Conservation (phyloP, 2,113 vertebrate genomes). For the Hippopotamus amphibius region DNA sequence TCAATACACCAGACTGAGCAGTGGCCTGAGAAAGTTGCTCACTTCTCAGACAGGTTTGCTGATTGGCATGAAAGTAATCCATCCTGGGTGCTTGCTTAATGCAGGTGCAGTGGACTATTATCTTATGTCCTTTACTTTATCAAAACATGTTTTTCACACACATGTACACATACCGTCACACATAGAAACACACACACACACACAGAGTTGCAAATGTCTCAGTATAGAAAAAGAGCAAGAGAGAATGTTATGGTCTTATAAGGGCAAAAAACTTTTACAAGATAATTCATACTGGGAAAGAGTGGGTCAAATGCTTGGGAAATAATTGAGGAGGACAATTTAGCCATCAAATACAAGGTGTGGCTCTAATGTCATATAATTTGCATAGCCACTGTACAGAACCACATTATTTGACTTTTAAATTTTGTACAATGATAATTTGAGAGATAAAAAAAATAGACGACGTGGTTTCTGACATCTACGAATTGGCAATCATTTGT, state of each 20-base stretch:
- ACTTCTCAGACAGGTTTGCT: constrained; percentile 48
- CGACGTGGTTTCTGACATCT: neutral
- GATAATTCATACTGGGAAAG: neutral
- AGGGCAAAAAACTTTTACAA: constrained; percentile 12
- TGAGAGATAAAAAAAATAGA: neutral
- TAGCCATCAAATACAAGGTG: neutral
- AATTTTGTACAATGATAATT: neutral
- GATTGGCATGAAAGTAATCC: neutral
- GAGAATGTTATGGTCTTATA: neutral
- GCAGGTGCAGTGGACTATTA: neutral
- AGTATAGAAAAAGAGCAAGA: neutral
- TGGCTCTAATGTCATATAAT: neutral
- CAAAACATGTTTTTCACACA: neutral
- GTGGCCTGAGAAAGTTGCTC: constrained; percentile 66
- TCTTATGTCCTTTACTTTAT: neutral
- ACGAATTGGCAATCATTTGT: neutral
- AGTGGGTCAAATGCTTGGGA: neutral
- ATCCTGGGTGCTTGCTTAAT: neutral
- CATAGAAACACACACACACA: neutral
- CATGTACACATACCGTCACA: neutral
- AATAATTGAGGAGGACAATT: neutral
- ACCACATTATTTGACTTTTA: neutral
- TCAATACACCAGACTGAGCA: constrained; percentile 44
- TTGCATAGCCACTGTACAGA: neutral
- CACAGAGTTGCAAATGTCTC: neutral